Base-by-base conservation (phyloP, 1,140 invertebrate species). In the Eufriesea mexicana region DNA sequence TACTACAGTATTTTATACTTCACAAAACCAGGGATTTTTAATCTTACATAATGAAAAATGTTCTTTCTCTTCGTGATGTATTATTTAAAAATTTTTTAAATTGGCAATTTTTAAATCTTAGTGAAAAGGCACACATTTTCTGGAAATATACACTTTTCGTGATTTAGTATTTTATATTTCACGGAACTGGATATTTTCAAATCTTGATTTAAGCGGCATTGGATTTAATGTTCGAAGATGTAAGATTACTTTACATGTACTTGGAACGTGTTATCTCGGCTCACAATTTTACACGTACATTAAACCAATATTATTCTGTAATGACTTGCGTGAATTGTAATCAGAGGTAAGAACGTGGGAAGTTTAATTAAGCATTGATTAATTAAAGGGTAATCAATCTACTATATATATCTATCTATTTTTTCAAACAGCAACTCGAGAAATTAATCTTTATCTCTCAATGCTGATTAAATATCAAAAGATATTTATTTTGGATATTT, bases 281-380 rank as follows among this genome's bases (percentile, higher is more conserved):
- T 45, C 20, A 6, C 14, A 66, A 14, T 66, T 66, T 42, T 47
- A n/a, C 20, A n/a, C 35, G 28, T 64, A 42, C 18, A 64, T 64
- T 64, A 66, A 66, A 66, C 35, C 35, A 45, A 42, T n/a, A 9
- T 23, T 45, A 10, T 25, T 45, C 35, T 23, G 28, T 42, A 35
- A 20, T 66, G 42, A 66, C 23, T 66, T 42, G 35, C 62, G 18
- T 35, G 42, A 42, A 66, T 66, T 35, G 23, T n/a, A 45, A 66
- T 23, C 28, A 45, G 28, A 64, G 28, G 28, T 64, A 20, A 66
- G 10, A 20, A 45, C 18, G 20, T n/a, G 64, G 12, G 47, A 12
- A 28, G 47, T 51, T 71, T 71, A 71, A 51, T 51, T 51, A 71
- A 71, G 28, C 25, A 71, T 12, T 51, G 28, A 28, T 51, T 51